These are phyloP conservation scores for Amblyteles armatorius DNA, from an alignment of 2,888 invertebrate genomes.

Conservation along the genomic window DNA sequence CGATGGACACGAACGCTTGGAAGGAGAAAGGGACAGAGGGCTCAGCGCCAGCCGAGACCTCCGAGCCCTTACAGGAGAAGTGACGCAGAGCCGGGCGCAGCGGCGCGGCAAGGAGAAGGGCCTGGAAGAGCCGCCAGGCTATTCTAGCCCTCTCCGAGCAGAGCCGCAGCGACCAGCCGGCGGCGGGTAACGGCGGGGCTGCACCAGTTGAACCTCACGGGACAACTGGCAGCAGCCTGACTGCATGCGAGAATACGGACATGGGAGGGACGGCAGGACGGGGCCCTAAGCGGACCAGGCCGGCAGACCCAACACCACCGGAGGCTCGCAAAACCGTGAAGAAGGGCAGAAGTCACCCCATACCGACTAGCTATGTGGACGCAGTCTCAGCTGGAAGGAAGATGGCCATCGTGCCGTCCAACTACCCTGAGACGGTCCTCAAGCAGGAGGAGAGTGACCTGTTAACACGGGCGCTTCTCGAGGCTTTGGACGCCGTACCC, in stretches of 20 bases:
- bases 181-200: no score
- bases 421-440: background rate
- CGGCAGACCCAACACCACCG: conserved; percentile 20
- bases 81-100: background rate
- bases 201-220: no score
- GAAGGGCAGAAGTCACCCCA: background rate
- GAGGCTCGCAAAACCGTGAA: conserved; percentile 3
- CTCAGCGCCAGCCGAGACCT: background rate
- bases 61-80: background rate
- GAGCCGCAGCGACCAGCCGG: no score
- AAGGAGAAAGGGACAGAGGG: background rate
- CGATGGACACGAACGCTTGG: background rate
- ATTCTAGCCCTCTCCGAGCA: no score
- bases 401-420: conserved; percentile 3
- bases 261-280: background rate
- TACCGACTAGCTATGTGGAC: conserved; percentile 11
- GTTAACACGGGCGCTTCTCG: conserved; percentile 30
- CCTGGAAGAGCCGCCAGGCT: background rate
- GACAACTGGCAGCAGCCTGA: no score
- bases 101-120: background rate
- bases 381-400: background rate
- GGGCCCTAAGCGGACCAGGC: conserved; percentile 21
- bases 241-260: no score
- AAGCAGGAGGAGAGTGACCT: conserved; percentile 13
- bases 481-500: conserved; percentile 28